A percentile compares a stretch with the other conserved stretches of the same genome.
Evolutionary conservation across 2,888 invertebrate species (phyloP).

Genomic region (Chrysodeixis includens): DNA sequence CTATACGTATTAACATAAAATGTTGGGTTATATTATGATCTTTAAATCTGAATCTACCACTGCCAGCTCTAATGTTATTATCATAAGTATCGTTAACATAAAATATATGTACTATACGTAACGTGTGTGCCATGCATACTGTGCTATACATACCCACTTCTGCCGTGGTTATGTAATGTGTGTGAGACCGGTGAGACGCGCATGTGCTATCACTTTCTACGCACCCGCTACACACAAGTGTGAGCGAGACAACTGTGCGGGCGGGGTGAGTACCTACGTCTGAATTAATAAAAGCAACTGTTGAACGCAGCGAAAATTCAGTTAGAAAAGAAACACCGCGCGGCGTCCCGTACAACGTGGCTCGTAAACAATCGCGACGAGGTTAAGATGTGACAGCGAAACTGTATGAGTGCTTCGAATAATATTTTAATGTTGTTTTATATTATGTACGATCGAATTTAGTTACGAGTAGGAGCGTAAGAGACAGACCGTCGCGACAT

Average conservation of each 20-base stretch:
- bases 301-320: conserved; percentile 84
- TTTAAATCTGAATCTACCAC: conserved; percentile 21
- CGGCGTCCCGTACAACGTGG: conserved; percentile 69
- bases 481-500: conserved; percentile 68
- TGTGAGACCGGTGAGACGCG: conserved; percentile 64
- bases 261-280: conserved; percentile 77
- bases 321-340: conserved; percentile 80
- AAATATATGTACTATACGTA: conserved; percentile 51
- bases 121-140: conserved; percentile 68
- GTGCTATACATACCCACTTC: conserved; percentile 64
- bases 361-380: conserved; percentile 71
- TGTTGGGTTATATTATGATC: conserved; percentile 9
- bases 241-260: conserved; percentile 72
- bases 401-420: conserved; percentile 78
- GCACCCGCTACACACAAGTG: conserved; percentile 61
- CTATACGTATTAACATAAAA: not conserved
- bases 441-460: conserved; percentile 68
- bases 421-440: conserved; percentile 69
- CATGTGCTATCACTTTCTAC: conserved; percentile 74
- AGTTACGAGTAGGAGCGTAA: conserved; percentile 60
- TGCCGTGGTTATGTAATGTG: conserved; percentile 69
- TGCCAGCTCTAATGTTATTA: conserved; percentile 40
- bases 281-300: conserved; percentile 88
- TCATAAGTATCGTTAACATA: conserved; percentile 42
- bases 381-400: conserved; percentile 83